phyloP scores from a whole-genome alignment of 1,140 invertebrate genomes.

The Melanaphis sacchari region DNA sequence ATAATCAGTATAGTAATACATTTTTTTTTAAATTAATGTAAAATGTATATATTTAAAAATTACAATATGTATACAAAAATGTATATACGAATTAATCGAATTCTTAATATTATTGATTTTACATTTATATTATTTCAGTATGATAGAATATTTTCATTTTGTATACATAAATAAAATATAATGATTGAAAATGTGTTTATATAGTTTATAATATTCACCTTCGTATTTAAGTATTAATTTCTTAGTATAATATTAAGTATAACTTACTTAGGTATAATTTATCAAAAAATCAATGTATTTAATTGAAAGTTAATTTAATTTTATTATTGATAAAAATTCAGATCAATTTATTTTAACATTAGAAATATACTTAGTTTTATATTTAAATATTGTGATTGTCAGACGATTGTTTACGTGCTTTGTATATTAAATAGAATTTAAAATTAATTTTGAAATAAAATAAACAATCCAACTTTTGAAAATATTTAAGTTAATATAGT shows the following conservation, averaged over 20 bases:
- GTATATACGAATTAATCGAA: background rate
- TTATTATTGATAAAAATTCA: background rate
- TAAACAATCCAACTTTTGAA: background rate
- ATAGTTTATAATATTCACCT: background rate
- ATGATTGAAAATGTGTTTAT: background rate
- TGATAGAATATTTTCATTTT: background rate
- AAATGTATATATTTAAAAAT: too few relatives aligned
- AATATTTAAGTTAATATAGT: background rate
- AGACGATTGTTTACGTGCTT: background rate
- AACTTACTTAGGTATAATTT: constrained; percentile 5
- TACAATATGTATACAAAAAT: too few relatives aligned
- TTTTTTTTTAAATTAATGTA: too few relatives aligned
- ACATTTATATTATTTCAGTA: background rate
- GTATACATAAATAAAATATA: background rate
- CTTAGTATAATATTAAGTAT: background rate
- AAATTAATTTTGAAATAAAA: background rate
- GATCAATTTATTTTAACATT: background rate
- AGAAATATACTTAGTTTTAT: background rate
- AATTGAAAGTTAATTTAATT: background rate
- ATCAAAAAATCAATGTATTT: background rate
- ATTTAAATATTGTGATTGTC: background rate
- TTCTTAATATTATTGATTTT: background rate
- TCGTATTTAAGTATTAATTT: background rate
- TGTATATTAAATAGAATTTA: background rate
- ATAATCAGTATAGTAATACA: too few relatives aligned